Evolutionary conservation across 2,888 invertebrate genomes (phyloP), one percentile per base, ranked within the genome.

Genomic region (Sphaerophoria rueppellii): DNA sequence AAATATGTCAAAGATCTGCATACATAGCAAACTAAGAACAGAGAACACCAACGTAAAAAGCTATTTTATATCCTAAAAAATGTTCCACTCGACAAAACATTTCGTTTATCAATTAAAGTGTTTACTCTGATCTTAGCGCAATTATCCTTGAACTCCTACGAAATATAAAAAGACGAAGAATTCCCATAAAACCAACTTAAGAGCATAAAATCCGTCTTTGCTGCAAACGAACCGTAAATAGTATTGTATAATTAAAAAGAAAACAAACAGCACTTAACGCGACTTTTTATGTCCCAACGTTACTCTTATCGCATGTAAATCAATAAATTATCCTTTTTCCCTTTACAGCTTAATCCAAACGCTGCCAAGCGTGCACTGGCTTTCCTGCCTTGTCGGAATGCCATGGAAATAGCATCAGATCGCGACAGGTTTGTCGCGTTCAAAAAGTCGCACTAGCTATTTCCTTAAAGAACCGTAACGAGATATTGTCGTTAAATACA

Each of bases 321-420:
- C 85, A 85, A 77, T 85, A 85, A 85, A 85, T 81, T 85, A 85
- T 85, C 76, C 76, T 85, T 77, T 40, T 80, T 76, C 55, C 75
- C 71, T 71, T 60, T 4, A 50, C 37, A 16, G 57, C 61, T 77
- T 73, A 77, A 80, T 69, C 46, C 46, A 73, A 14, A 35, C 50
- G 16, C 46, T 34, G 50, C 65, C 76, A 67, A 60, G 60, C 67
- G 48, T n/a, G 65, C 24, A 2, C 24, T 24, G 24, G 24, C 35
- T 40, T 52, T 43, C 24, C n/a, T 7, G 7, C 40, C 34, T 76
- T 82, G 65, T 73, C 46, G 16, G 52, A 54, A 65, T 67, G 34
- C 7, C 9, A 72, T 43, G 46, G 58, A 46, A 14, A 48, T 65
- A 61, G 50, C 70, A 52, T 74, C 61, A 70, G 74, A 74, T 74